Evolutionary conservation across 2,888 invertebrate species (phyloP).

Genomic region (Plagiodera versicolora): DNA sequence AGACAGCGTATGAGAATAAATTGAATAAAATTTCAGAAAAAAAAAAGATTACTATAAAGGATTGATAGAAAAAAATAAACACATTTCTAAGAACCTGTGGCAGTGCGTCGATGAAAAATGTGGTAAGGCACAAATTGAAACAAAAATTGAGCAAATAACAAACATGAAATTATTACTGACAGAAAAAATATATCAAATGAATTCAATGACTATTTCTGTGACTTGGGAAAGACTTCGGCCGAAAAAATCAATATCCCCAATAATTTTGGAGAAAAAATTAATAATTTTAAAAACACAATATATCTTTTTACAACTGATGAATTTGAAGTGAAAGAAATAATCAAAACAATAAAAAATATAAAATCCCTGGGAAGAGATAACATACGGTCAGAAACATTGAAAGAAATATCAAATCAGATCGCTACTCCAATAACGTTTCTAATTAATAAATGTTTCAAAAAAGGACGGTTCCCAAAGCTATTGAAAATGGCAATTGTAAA

Average conservation of each 20-base stretch:
- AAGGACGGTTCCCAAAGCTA: neutral
- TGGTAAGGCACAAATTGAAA: neutral
- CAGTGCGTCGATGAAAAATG: neutral
- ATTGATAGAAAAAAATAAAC: neutral
- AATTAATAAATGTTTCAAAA: constrained; percentile 3
- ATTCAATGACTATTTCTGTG: constrained; percentile 1
- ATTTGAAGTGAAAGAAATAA: neutral
- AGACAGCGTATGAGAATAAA: neutral
- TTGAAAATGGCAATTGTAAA: neutral
- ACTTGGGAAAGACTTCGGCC: neutral
- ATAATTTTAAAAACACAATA: neutral
- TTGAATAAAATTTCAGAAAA: neutral
- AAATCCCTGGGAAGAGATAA: neutral
- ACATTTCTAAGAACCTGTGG: neutral
- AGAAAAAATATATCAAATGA: neutral
- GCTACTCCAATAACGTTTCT: too few relatives aligned
- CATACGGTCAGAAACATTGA: neutral
- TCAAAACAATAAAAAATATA: neutral
- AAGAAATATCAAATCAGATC: constrained; percentile 4
- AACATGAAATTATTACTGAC: neutral
- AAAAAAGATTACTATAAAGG: neutral
- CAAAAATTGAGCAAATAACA: constrained; percentile 5
- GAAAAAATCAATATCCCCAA: neutral
- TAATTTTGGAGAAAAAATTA: neutral
- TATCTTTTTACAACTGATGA: neutral